Percentiles rank a stretch among this genome's conserved stretches.
Conservation (phyloP, 1,140 invertebrate species). For the Drosophila rhopaloa region DNA sequence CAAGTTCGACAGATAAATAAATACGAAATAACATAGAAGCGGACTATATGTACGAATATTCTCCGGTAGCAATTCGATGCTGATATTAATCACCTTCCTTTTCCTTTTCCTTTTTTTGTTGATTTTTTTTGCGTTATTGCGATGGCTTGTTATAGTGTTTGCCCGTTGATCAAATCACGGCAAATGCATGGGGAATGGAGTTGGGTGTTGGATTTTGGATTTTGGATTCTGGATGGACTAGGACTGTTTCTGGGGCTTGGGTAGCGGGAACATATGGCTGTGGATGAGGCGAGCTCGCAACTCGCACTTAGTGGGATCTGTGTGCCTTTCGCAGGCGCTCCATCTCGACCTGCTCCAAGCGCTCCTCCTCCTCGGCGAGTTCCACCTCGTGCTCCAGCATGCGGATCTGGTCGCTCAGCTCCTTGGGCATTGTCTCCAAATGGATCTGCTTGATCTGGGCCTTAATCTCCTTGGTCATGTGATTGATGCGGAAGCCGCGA, state of each 20-base stretch:
- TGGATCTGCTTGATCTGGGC: slow-evolving; percentile 70
- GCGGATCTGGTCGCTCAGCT: slow-evolving; percentile 58
- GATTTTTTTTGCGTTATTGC: slow-evolving; percentile 52
- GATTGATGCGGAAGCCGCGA: slow-evolving; percentile 80
- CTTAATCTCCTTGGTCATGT: slow-evolving; percentile 78
- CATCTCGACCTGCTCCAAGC: slow-evolving; percentile 34
- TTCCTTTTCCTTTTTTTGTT: slow-evolving; percentile 38
- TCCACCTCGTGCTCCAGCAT: slow-evolving; percentile 75
- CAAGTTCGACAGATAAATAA: slow-evolving; percentile 65
- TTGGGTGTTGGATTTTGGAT: slow-evolving; percentile 15
- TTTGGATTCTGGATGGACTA: slow-evolving; percentile 24
- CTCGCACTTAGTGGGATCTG: slow-evolving; percentile 2
- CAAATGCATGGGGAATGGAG: slow-evolving; percentile 66
- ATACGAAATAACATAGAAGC: slow-evolving; percentile 69
- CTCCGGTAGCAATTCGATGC: slow-evolving; percentile 29
- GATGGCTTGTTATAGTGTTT: slow-evolving; percentile 73
- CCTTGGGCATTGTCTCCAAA: slow-evolving; percentile 64
- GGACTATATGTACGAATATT: slow-evolving; percentile 43
- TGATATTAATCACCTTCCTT: slow-evolving; percentile 15
- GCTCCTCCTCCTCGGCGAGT: slow-evolving; percentile 69
- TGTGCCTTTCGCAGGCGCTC: slow-evolving; percentile 16
- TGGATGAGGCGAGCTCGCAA: slow-evolving; percentile 46
- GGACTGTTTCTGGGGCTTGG: slow-evolving; percentile 17
- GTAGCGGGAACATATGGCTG: slow-evolving; percentile 55
- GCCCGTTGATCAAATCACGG: slow-evolving; percentile 26